These are phyloP conservation scores for Setipinna tenuifilis DNA, from an alignment of 2,797 vertebrate species.

Conservation along the genomic window DNA sequence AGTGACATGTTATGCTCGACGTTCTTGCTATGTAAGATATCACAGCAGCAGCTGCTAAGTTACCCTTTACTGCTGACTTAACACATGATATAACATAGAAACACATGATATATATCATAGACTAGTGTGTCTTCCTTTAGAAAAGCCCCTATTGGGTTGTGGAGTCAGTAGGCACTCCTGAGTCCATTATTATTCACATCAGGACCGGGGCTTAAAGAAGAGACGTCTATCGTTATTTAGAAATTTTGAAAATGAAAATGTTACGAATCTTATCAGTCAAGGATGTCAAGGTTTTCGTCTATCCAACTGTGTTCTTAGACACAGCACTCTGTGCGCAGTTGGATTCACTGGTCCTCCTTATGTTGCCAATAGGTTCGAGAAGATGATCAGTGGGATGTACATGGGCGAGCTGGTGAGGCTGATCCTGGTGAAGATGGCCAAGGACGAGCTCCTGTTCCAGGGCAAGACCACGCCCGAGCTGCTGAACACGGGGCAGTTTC, in stretches of 20 bases:
- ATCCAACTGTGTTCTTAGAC: not conserved
- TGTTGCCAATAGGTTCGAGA: conserved; percentile 85
- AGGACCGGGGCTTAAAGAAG: no score
- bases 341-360: not conserved
- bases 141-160: no score
- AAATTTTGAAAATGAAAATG: no score
- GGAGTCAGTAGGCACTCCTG: no score
- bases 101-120: no score
- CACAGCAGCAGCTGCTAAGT: no score
- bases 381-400: conserved; percentile 98
- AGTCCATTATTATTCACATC: no score
- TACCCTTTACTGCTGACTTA: no score
- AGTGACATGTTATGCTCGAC: not conserved
- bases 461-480: conserved; percentile 83
- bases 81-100: no score
- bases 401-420: conserved; percentile 95
- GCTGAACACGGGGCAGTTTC: conserved; percentile 83
- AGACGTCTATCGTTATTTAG: no score
- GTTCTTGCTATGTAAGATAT: not conserved
- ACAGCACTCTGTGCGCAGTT: not conserved
- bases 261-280: not conserved
- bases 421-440: conserved; percentile 93
- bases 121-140: no score
- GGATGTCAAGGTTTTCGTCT: not conserved
- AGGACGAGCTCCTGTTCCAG: conserved; percentile 84